Conservation (phyloP, 1,140 invertebrate genomes). For the Asobara japonica region DNA sequence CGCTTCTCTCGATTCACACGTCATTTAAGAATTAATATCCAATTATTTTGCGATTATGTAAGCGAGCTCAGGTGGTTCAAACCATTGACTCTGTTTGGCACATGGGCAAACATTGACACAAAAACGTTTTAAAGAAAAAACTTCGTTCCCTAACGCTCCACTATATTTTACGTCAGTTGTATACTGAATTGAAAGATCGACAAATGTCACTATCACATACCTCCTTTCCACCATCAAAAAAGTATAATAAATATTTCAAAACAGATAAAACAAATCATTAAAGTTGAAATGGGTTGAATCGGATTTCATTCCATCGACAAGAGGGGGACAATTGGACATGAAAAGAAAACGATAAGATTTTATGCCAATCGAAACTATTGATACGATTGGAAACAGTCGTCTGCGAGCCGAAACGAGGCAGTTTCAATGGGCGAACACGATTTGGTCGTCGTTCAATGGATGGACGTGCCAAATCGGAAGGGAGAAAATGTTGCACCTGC, state of each 20-base stretch:
- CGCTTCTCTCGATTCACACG: no score
- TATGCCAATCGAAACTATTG: slow-evolving; percentile 11
- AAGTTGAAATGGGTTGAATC: not conserved
- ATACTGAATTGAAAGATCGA: no score
- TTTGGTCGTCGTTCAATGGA: slow-evolving; percentile 26
- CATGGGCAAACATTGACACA: no score
- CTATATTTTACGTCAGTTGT: no score
- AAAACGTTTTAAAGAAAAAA: no score
- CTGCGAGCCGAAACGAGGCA: slow-evolving; percentile 11
- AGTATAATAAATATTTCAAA: not conserved
- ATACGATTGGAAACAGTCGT: slow-evolving; percentile 16
- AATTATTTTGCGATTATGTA: no score
- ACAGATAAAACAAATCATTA: not conserved
- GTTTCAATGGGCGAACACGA: slow-evolving; percentile 23
- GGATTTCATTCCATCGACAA: not conserved
- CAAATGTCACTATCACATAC: no score
- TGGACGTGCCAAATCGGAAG: slow-evolving; percentile 3
- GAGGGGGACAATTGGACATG: slow-evolving; percentile 1
- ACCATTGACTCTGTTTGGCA: no score
- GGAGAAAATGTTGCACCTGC: slow-evolving; percentile 18
- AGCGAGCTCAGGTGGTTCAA: no score
- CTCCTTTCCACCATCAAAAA: no score
- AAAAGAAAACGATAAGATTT: slow-evolving; percentile 27
- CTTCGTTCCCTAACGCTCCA: no score
- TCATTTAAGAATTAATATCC: no score